Evolutionary conservation across 2,113 vertebrate genomes (phyloP), one percentile per base, ranked within the genome.

Genomic region (Dolichotis patagonum): DNA sequence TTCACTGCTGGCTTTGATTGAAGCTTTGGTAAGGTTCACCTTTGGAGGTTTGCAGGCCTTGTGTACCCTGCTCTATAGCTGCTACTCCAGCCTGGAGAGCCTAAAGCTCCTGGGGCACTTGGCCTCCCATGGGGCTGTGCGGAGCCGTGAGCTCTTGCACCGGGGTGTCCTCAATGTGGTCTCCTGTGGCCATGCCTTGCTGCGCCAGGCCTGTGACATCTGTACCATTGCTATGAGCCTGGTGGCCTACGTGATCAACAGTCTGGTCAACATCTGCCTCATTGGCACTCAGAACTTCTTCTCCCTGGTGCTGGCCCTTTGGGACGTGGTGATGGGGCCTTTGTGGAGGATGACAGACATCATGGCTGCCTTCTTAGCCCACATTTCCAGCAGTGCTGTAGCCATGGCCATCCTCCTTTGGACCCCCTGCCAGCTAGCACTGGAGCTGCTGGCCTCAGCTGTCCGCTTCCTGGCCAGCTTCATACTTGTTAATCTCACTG

Each of bases 191-290:
- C 99, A 99, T 89, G 95, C 98, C 3, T 73, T 99, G 95, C 97
- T 98, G 89, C 98, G 98, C 77, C 99, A 99, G 97, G 28, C 98
- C 30, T 97, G 99, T 87, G 99, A 99, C 87, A 98, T 99, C 22
- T 99, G 99, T 80, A 98, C 99, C 89, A 99, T 99, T 10, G 97
- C 98, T 0, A 98, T 99, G 91, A 99, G 99, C 98, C 98, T 99
- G 85, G 98, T 99, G 90, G 98, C 99, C 73, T 99, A 99, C 87
- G 98, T 99, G 3, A 96, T 98, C 80, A 99, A 99, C 98, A 99
- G 99, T 4, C 94, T 99, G 83, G 98, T 99, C 35, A 99, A 99
- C 98, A 99, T 99, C 41, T 99, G 98, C 3, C 99, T 99, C 58
- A 99, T 99, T 1, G 99, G 99, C 71, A 98, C 98, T 0, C 99